Conservation (phyloP, 2,888 invertebrate species). For the Meghimatium bilineatum region DNA sequence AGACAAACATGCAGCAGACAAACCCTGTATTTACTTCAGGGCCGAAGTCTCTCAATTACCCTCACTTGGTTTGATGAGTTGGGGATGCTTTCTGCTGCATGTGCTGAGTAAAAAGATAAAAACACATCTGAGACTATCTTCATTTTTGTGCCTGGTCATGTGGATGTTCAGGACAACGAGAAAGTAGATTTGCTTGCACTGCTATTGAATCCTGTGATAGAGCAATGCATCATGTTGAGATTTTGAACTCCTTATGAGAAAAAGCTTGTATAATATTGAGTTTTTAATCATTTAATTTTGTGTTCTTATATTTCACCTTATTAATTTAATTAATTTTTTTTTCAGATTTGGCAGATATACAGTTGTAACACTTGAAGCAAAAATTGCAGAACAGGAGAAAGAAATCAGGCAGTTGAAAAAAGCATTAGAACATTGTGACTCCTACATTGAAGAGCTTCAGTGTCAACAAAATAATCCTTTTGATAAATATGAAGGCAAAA, state of each 20-base stretch:
- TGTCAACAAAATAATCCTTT: constrained; percentile 56
- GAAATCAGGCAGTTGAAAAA: constrained; percentile 71
- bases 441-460: constrained; percentile 72
- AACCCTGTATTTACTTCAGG: too few species aligned
- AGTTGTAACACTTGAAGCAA: constrained; percentile 72
- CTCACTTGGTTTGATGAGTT: too few species aligned
- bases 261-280: too few species aligned
- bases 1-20: too few species aligned
- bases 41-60: too few species aligned
- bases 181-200: background rate
- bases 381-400: constrained; percentile 70
- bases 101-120: too few species aligned
- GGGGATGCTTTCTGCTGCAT: too few species aligned
- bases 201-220: background rate
- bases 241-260: too few species aligned
- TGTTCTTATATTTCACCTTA: background rate
- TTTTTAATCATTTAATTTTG: background rate
- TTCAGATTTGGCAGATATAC: constrained; percentile 73
- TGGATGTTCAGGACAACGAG: too few species aligned
- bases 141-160: too few species aligned
- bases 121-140: too few species aligned
- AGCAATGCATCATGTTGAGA: too few species aligned
- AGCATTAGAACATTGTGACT: constrained; percentile 73
- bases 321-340: background rate
- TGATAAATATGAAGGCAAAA: background rate